Conservation (phyloP, 2,797 vertebrate species). For the Clangula hyemalis region DNA sequence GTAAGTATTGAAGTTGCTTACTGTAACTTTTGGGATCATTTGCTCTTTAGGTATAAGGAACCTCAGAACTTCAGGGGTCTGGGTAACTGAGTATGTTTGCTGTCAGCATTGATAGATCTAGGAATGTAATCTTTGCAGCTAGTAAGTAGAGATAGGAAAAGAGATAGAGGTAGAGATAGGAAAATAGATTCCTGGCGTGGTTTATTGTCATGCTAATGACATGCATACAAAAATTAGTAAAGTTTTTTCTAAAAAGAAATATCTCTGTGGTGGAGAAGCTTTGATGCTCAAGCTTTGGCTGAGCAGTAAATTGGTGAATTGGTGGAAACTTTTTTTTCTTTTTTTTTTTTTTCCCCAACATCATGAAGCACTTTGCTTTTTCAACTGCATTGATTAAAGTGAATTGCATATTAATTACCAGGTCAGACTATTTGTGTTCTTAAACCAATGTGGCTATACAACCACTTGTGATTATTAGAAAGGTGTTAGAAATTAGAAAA, state of each 20-base stretch:
- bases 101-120: background rate
- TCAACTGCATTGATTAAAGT: slow-evolving; percentile 9
- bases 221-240: slow-evolving; percentile 24
- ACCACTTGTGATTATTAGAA: background rate
- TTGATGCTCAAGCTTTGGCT: slow-evolving; percentile 6
- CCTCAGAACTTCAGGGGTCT: background rate
- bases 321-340: background rate
- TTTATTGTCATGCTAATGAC: slow-evolving; percentile 58
- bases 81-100: background rate
- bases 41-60: background rate
- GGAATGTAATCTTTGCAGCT: background rate
- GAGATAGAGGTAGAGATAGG: background rate
- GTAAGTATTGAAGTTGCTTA: background rate
- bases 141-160: background rate
- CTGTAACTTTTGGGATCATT: background rate
- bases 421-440: background rate
- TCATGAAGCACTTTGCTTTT: background rate
- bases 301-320: background rate
- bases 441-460: background rate
- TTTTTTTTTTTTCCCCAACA: background rate
- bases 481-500: background rate
- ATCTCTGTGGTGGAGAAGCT: slow-evolving; percentile 42
- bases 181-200: background rate
- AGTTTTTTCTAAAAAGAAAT: slow-evolving; percentile 1
- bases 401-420: background rate